A percentile compares a stretch with the other conserved stretches of the same genome.
Evolutionary conservation across 2,113 vertebrate species (phyloP).

Genomic region (Oriolus oriolus): DNA sequence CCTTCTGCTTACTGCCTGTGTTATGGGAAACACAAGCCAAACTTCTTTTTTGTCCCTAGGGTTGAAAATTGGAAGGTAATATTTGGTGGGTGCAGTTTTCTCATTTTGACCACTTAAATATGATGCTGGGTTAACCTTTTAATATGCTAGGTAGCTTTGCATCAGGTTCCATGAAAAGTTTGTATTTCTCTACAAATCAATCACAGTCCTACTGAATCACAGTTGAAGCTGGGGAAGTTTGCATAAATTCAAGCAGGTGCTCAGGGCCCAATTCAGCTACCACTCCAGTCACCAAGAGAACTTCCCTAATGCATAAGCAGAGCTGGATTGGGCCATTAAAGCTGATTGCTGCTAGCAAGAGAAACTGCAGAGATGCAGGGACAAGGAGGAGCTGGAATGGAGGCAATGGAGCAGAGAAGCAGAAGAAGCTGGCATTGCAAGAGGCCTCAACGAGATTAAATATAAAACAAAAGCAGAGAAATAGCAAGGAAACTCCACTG

Average conservation of each 20-base stretch:
- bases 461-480: slow-evolving; percentile 20
- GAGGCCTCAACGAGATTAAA: background rate
- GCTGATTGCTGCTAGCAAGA: background rate
- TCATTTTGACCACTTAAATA: background rate
- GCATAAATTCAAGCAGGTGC: background rate
- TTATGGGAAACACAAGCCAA: background rate
- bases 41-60: background rate
- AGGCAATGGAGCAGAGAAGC: slow-evolving; percentile 18
- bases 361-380: background rate
- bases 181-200: background rate
- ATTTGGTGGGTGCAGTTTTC: background rate
- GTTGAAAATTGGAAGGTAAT: background rate
- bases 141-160: slow-evolving; percentile 24
- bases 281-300: background rate
- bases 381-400: background rate
- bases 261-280: slow-evolving; percentile 21
- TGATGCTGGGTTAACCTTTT: background rate
- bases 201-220: background rate
- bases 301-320: background rate
- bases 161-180: background rate
- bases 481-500: background rate
- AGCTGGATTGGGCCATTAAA: slow-evolving; percentile 1
- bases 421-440: slow-evolving; percentile 14
- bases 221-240: background rate
- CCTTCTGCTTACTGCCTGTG: background rate